A percentile compares a stretch with the other conserved stretches of the same genome.
These are phyloP conservation scores for Mythimna loreyi DNA, from an alignment of 2,888 invertebrate species.

Conservation along the genomic window DNA sequence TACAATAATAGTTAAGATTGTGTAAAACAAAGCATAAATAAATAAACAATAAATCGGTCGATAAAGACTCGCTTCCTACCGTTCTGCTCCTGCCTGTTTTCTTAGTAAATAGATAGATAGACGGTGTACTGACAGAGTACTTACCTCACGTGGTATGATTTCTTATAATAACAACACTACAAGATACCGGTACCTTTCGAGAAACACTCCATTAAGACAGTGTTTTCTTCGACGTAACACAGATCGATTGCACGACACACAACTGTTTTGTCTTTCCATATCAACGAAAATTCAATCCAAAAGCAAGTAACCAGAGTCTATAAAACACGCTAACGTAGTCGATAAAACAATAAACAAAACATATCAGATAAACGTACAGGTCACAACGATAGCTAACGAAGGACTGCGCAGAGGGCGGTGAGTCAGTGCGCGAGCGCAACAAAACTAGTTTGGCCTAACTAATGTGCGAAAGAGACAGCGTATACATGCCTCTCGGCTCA, in stretches of 20 bases:
- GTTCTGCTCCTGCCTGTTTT: too few species aligned
- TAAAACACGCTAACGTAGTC: neutral
- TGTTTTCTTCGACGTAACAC: slow-evolving; percentile 14
- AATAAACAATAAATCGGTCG: too few species aligned
- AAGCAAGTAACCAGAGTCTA: neutral
- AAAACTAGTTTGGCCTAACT: too few species aligned
- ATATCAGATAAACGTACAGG: neutral
- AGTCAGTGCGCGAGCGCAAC: too few species aligned
- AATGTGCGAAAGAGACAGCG: too few species aligned
- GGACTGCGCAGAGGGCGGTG: neutral
- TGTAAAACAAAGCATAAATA: too few species aligned
- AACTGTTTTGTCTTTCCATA: slow-evolving; percentile 8
- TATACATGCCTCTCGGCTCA: too few species aligned
- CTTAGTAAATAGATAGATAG: too few species aligned
- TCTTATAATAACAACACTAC: slow-evolving; percentile 5
- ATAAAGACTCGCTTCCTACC: too few species aligned
- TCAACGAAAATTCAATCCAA: slow-evolving; percentile 1
- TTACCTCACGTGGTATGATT: neutral
- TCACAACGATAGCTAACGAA: slow-evolving; percentile 3
- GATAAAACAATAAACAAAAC: slow-evolving; percentile 3
- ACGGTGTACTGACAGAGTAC: too few species aligned
- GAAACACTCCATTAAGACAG: slow-evolving; percentile 2
- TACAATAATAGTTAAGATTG: too few species aligned
- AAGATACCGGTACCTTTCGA: slow-evolving; percentile 2
- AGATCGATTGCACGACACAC: slow-evolving; percentile 13